These are phyloP conservation scores for Actias luna DNA, from an alignment of 2,888 invertebrate species.

Conservation along the genomic window DNA sequence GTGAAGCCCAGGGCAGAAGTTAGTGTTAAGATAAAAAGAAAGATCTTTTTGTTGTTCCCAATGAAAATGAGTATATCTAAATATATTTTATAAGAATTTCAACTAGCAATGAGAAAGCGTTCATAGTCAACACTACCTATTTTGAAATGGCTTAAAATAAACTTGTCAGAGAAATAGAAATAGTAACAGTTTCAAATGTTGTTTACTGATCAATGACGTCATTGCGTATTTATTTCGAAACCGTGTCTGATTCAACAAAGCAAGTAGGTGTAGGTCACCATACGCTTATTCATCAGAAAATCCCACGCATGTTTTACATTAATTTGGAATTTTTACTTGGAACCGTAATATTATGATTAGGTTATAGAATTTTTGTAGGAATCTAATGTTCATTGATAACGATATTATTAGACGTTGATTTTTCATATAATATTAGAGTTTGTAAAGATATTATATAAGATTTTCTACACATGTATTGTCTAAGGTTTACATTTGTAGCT, in stretches of 20 bases:
- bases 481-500: too few relatives aligned
- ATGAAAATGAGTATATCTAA: too few relatives aligned
- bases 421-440: too few relatives aligned
- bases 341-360: background rate
- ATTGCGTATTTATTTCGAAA: conserved; percentile 34
- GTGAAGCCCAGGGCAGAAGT: too few relatives aligned
- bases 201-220: conserved; percentile 30
- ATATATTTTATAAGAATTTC: too few relatives aligned
- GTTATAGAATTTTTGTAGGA: background rate
- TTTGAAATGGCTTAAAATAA: conserved; percentile 7
- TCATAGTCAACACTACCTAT: background rate
- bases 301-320: conserved; percentile 34
- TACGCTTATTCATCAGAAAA: conserved; percentile 41
- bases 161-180: conserved; percentile 10
- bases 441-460: too few relatives aligned
- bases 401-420: background rate
- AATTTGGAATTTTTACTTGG: background rate
- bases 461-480: too few relatives aligned
- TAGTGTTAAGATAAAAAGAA: too few relatives aligned
- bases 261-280: conserved; percentile 44
- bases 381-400: background rate
- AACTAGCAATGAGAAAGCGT: too few relatives aligned
- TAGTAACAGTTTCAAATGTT: conserved; percentile 5
- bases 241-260: conserved; percentile 28
- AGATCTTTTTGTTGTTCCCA: too few relatives aligned